These are phyloP conservation scores for Tenebrio molitor DNA, from an alignment of 1,140 invertebrate genomes.

Conservation along the genomic window DNA sequence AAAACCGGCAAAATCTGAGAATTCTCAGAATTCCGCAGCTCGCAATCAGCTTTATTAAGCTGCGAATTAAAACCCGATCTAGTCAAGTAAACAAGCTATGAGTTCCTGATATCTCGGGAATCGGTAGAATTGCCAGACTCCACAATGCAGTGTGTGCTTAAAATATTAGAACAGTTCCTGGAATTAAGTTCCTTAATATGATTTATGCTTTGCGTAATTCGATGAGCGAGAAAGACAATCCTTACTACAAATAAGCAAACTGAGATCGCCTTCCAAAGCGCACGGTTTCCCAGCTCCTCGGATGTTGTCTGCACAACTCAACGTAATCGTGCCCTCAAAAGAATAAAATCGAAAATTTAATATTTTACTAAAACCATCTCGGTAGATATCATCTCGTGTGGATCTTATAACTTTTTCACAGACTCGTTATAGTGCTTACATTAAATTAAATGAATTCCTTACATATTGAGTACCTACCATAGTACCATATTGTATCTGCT, in stretches of 20 bases:
- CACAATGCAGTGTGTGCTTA: conserved; percentile 51
- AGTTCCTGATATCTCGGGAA: conserved; percentile 46
- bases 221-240: conserved; percentile 45
- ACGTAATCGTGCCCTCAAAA: conserved; percentile 21
- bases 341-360: conserved; percentile 41
- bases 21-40: conserved; percentile 9
- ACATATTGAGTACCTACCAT: too few species aligned
- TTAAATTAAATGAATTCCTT: too few species aligned
- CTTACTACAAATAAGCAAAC: conserved; percentile 42
- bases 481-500: too few species aligned
- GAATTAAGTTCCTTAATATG: conserved; percentile 55
- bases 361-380: conserved; percentile 20
- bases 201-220: conserved; percentile 56
- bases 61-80: conserved; percentile 51
- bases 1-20: background rate
- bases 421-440: too few species aligned
- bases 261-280: conserved; percentile 1
- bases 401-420: conserved; percentile 21
- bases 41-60: conserved; percentile 26
- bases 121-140: conserved; percentile 29
- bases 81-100: conserved; percentile 41
- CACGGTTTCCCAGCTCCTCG: background rate
- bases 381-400: conserved; percentile 11
- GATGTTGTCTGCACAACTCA: conserved; percentile 23
- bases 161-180: conserved; percentile 54